These are phyloP conservation scores for Solea senegalensis DNA, from an alignment of 2,113 vertebrate species.

Conservation along the genomic window DNA sequence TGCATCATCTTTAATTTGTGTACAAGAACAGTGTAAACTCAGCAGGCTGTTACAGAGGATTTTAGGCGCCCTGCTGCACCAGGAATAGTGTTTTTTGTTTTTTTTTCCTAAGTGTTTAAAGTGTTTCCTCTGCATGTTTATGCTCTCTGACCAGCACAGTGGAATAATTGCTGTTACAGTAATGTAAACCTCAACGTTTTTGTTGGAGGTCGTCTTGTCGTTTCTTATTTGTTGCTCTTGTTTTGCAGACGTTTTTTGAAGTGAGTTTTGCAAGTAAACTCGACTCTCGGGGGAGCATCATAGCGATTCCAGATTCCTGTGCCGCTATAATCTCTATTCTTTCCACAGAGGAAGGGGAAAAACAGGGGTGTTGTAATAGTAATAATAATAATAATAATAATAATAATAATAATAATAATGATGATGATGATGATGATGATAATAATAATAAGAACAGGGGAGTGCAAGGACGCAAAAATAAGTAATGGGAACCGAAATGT, in stretches of 20 bases:
- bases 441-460: constrained; percentile 26
- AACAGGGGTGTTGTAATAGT: background rate
- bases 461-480: constrained; percentile 48
- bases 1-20: background rate
- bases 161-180: constrained; percentile 12
- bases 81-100: constrained; percentile 3
- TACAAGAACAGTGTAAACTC: constrained; percentile 5
- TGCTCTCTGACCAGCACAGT: constrained; percentile 10
- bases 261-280: constrained; percentile 35
- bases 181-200: constrained; percentile 30
- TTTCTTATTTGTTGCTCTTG: constrained; percentile 34
- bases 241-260: background rate
- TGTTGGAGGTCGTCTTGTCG: background rate
- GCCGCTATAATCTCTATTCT: constrained; percentile 25
- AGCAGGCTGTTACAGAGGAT: constrained; percentile 4
- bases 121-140: constrained; percentile 22
- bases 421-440: too few relatives aligned
- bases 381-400: background rate
- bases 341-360: constrained; percentile 28
- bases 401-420: constrained; percentile 5
- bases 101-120: background rate
- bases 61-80: background rate
- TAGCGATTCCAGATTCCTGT: constrained; percentile 39
- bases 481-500: constrained; percentile 23
- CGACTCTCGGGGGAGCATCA: constrained; percentile 27